Percentiles rank a stretch among this genome's conserved stretches.
Conservation (phyloP, 2,888 invertebrate species). For the Phyto melanocephala region DNA sequence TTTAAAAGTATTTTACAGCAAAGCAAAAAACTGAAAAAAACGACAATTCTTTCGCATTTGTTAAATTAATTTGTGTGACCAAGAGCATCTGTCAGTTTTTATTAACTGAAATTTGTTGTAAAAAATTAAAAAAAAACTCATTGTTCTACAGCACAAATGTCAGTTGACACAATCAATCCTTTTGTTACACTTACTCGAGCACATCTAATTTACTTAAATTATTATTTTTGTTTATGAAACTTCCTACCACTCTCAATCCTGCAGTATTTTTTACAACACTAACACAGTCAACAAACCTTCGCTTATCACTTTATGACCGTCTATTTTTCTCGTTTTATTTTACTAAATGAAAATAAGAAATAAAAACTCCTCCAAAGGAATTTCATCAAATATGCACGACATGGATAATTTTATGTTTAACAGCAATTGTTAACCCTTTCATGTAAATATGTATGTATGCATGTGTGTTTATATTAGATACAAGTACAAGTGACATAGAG, state of each 20-base stretch:
- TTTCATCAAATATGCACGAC: constrained; percentile 14
- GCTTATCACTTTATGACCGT: background rate
- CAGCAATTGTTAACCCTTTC: constrained; percentile 2
- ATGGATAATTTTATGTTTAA: constrained; percentile 12
- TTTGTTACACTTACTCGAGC: constrained; percentile 48
- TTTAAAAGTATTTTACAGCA: background rate
- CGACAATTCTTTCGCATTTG: constrained; percentile 3
- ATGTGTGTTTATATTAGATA: background rate
- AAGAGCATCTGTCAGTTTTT: constrained; percentile 59
- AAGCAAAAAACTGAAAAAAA: background rate
- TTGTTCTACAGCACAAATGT: constrained; percentile 27
- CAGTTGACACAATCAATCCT: constrained; percentile 59
- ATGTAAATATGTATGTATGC: background rate
- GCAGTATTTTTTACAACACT: background rate
- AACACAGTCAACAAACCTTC: background rate
- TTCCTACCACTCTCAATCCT: background rate
- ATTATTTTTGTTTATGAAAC: background rate
- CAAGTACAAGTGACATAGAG: background rate
- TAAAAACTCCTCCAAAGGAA: constrained; percentile 10
- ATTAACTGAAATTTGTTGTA: constrained; percentile 46
- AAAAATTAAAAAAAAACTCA: constrained; percentile 12
- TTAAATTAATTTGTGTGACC: constrained; percentile 53
- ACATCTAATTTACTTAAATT: constrained; percentile 53
- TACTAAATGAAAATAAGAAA: background rate
- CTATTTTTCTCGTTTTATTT: background rate